Base-by-base conservation (phyloP, 2,113 vertebrate species). In the Hippocampus zosterae region DNA sequence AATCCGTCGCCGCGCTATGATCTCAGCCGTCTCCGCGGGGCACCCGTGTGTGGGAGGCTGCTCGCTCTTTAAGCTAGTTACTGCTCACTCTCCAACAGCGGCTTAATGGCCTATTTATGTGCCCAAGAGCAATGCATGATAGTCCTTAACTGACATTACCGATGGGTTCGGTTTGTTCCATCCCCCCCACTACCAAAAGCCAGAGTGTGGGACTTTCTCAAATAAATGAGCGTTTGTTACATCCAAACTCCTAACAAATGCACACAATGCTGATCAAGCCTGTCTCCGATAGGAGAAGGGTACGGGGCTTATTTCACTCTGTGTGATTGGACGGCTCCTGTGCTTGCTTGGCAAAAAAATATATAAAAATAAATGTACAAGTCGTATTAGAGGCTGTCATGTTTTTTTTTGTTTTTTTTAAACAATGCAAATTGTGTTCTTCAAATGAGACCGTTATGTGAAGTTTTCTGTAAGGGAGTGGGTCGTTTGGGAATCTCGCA, bases 41-140 rank as follows among this genome's bases (percentile, higher is more conserved):
- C 25, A 79, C 67, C 69, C 67, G 77, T 69, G 80, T 78, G 88
- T 86, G 77, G 79, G 86, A 75, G 80, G 75, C 78, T 80, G 81
- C 76, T 80, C 82, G 68, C 68, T 88, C 76, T 37, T 80, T 81
- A 87, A 86, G 82, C 86, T 80, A 84, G 87, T 91, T 88, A 88
- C 87, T 85, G 87, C 81, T 88, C 81, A 70, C 73, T 81, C 82
- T 83, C 83, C 82, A 87, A 90, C 88, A 84, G 76, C 83, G 70
- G 80, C 75, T 81, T 87, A 90, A 91, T 87, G 83, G 85, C 81
- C 84, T 76, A 83, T 87, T 90, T 89, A 89, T 88, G 87, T 88
- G 82, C 80, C 88, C 70, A 19, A 85, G 77, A 90, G 86, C 88
- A 77, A 88, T 84, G 82, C 78, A 83, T 88, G 85, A 79, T 83